These are phyloP conservation scores for Antheraea yamamai DNA, from an alignment of 2,888 invertebrate species.

Conservation along the genomic window DNA sequence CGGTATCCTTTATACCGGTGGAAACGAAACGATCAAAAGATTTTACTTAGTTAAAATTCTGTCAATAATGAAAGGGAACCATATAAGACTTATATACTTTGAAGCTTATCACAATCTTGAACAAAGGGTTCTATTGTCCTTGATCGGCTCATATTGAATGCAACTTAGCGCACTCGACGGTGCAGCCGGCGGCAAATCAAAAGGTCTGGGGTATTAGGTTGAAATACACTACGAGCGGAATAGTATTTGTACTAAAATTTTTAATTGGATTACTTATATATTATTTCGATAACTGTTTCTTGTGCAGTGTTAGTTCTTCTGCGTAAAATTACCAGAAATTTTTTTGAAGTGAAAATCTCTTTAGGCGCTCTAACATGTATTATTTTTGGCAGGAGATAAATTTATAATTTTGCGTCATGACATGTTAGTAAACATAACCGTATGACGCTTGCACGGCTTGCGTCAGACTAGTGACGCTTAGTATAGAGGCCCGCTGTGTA, in stretches of 20 bases:
- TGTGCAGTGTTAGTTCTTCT: neutral
- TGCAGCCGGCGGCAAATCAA: slow-evolving; percentile 62
- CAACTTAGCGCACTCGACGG: slow-evolving; percentile 55
- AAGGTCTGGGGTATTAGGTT: slow-evolving; percentile 45
- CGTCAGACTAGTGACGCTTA: too few relatives aligned
- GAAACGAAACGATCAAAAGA: neutral
- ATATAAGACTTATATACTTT: slow-evolving; percentile 32
- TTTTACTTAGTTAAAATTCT: neutral
- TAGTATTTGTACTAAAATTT: neutral
- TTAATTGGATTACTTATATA: neutral
- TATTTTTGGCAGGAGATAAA: too few relatives aligned
- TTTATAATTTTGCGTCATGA: too few relatives aligned
- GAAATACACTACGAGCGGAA: slow-evolving; percentile 31
- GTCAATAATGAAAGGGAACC: neutral
- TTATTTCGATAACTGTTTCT: neutral
- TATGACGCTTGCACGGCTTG: too few relatives aligned
- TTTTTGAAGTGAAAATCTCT: too few relatives aligned
- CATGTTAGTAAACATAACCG: too few relatives aligned
- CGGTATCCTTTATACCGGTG: neutral
- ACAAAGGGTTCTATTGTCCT: slow-evolving; percentile 58
- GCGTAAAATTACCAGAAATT: too few relatives aligned
- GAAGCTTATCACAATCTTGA: slow-evolving; percentile 50
- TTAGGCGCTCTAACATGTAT: too few relatives aligned
- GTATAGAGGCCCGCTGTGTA: too few relatives aligned
- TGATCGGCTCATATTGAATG: slow-evolving; percentile 64